These are phyloP conservation scores for Leptopilina boulardi DNA, from an alignment of 1,140 invertebrate genomes.

Conservation along the genomic window DNA sequence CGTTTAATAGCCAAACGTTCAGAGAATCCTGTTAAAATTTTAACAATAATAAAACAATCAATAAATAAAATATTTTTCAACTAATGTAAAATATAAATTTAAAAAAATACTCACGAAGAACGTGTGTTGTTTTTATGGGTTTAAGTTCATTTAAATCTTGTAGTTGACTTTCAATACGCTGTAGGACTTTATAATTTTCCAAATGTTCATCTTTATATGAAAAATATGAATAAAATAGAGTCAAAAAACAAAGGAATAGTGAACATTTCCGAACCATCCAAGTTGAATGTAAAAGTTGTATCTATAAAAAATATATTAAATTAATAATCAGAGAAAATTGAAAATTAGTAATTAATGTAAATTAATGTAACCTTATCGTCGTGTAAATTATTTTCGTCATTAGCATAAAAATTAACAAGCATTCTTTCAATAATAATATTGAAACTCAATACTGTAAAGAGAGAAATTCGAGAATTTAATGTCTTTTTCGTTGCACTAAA, in stretches of 20 bases:
- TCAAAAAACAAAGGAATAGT: conserved; percentile 57
- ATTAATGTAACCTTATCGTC: conserved; percentile 60
- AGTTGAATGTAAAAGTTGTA: conserved; percentile 52
- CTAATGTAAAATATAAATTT: conserved; percentile 21
- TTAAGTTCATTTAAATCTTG: conserved; percentile 53
- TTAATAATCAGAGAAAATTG: background rate
- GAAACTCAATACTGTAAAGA: conserved; percentile 76
- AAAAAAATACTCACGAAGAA: background rate
- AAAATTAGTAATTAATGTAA: background rate
- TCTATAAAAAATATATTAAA: background rate
- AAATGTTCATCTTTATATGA: conserved; percentile 60
- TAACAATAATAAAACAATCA: background rate
- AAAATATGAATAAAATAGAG: conserved; percentile 62
- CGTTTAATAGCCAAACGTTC: conserved; percentile 55
- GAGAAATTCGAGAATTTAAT: conserved; percentile 73
- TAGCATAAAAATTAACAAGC: conserved; percentile 65
- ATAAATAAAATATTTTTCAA: conserved; percentile 32
- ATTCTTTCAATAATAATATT: conserved; percentile 70
- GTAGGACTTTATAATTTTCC: conserved; percentile 61
- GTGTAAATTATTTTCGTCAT: conserved; percentile 43
- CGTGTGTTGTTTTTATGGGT: conserved; percentile 24
- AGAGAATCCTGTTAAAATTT: conserved; percentile 48
- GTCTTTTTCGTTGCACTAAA: conserved; percentile 77
- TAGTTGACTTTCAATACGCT: conserved; percentile 64
- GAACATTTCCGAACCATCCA: conserved; percentile 65